Percentiles rank a stretch among this genome's conserved stretches.
Evolutionary conservation across 2,113 vertebrate species (phyloP).

Genomic region (Coracopsis vasa): DNA sequence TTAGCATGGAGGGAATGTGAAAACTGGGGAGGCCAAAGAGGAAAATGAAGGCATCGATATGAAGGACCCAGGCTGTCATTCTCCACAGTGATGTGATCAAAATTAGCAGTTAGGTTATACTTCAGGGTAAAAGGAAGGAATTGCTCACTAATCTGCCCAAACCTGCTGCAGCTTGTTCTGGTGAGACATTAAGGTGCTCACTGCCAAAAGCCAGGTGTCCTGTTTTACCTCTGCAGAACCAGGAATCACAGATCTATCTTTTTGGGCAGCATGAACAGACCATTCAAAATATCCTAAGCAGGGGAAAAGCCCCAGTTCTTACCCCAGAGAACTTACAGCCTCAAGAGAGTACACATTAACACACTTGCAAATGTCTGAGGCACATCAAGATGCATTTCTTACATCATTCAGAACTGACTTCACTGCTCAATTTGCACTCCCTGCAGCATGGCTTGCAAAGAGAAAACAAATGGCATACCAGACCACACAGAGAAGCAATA

Average conservation of each 20-base stretch:
- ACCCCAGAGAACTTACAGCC: not conserved
- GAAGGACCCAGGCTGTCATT: not conserved
- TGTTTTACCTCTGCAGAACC: not conserved
- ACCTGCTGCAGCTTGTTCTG: not conserved
- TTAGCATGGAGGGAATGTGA: not conserved
- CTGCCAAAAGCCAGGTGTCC: not conserved
- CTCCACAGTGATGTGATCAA: not conserved
- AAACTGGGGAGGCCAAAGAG: not conserved
- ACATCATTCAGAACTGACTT: conserved; percentile 2
- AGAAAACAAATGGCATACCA: conserved; percentile 55
- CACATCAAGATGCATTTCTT: conserved; percentile 12
- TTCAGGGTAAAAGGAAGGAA: not conserved
- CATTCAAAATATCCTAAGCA: not conserved
- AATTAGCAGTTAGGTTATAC: not conserved
- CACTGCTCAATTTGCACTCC: conserved; percentile 23
- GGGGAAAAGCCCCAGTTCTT: not conserved
- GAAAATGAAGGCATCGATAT: not conserved
- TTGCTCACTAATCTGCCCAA: not conserved
- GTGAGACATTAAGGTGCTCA: not conserved
- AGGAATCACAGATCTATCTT: not conserved
- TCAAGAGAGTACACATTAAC: not conserved
- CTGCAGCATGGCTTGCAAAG: conserved; percentile 1
- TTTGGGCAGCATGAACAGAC: not conserved
- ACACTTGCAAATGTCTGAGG: not conserved
- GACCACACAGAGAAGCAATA: conserved; percentile 47